Evolutionary conservation across 2,113 vertebrate species (phyloP).

Genomic region (Riparia riparia): DNA sequence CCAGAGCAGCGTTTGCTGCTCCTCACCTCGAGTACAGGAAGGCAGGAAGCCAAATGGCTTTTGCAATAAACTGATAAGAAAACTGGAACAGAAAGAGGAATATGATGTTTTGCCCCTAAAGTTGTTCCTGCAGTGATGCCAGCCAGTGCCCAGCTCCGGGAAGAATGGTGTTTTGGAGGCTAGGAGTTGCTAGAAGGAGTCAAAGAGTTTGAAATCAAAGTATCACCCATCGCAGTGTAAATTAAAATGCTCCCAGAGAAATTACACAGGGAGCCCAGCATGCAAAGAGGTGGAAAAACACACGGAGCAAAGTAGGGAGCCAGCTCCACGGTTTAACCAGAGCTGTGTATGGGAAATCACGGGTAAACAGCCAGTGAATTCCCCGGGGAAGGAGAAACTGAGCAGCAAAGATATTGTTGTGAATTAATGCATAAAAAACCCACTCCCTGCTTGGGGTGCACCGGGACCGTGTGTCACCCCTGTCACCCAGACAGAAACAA

Average conservation of each 20-base stretch:
- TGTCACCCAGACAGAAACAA: neutral
- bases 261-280: neutral
- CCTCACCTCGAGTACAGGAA: neutral
- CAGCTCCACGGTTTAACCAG: neutral
- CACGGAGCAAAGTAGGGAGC: neutral
- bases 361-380: neutral
- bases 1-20: neutral
- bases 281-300: neutral
- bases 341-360: neutral
- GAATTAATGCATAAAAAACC: neutral
- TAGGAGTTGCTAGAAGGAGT: neutral
- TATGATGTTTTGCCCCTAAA: accelerated
- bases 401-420: neutral
- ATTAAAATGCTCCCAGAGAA: neutral
- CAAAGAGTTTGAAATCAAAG: neutral
- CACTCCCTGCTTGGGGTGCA: neutral
- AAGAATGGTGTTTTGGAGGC: accelerated
- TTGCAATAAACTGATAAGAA: neutral
- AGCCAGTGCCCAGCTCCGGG: accelerated
- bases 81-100: neutral
- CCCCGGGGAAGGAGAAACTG: neutral
- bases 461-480: accelerated
- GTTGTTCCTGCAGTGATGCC: neutral
- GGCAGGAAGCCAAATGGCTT: neutral
- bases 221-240: accelerated